Evolutionary conservation across 2,888 invertebrate genomes (phyloP), one percentile per base, ranked within the genome.

Genomic region (Trichacis sp.): DNA sequence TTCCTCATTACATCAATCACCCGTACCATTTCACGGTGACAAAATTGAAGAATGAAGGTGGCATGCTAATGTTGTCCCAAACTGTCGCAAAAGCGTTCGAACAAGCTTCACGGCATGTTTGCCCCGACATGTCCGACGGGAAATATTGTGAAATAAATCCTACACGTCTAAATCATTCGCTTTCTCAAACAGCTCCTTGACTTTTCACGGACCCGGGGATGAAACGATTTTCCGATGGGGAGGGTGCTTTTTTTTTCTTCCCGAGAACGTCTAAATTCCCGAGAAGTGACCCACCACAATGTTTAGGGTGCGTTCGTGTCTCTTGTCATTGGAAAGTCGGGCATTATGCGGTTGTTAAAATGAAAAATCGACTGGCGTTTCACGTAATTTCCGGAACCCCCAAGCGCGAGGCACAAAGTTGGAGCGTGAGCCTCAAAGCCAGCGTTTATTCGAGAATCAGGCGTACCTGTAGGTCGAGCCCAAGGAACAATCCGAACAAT

Each of bases 281-380:
- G 54, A 48, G 30, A 55, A 24, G 38, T 33, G 64, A 64, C 59
- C 64, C 56, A 49, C 56, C 56, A 19, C 56, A 56, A 48, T 49
- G 48, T 56, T 48, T 56, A 42, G 56, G 48, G 42, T 24, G 12
- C 40, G 49, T 14, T 24, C 30, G 49, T 42, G 33, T 56, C 30
- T 29, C 17, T 24, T 42, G 48, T 33, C 15, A 14, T 33, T 42
- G 29, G 29, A 56, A 43, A 24, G 24, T 14, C 19, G 19, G 40
- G 73, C 65, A 79, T 81, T 80, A 77, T 77, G 73, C 60, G 75
- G 74, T 73, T 74, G 75, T 80, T 79, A 77, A 72, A 63, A 74
- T 75, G 73, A 76, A 67, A 75, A 77, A 78, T 77, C 72, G 75
- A 65, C 62, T 68, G 51, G 64, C 72, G 69, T 74, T 72, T 61